phyloP scores from a whole-genome alignment of 2,113 vertebrate genomes.

The Alethe castanea region DNA sequence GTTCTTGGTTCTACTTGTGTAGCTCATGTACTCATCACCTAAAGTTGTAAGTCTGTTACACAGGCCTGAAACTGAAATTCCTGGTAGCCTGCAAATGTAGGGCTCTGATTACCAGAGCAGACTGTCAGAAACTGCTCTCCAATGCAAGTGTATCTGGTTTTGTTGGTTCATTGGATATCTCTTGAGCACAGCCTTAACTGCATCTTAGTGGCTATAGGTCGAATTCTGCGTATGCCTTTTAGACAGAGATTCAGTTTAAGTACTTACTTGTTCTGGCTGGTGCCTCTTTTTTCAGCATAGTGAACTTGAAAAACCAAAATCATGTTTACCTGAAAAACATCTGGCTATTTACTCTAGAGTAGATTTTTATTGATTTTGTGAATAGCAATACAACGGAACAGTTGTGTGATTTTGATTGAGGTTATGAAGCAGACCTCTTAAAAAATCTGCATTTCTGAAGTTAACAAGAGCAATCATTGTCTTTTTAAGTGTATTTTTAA shows the following conservation, averaged over 20 bases:
- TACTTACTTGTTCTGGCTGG: background rate
- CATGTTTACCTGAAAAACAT: background rate
- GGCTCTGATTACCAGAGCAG: background rate
- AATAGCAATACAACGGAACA: background rate
- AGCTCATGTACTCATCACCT: background rate
- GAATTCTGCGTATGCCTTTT: background rate
- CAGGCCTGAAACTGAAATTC: background rate
- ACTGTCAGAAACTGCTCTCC: background rate
- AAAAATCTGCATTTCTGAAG: background rate
- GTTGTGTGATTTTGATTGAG: background rate
- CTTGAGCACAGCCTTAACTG: background rate
- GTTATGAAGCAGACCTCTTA: background rate
- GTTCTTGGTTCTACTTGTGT: background rate
- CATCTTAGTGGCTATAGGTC: background rate
- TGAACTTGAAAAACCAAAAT: background rate
- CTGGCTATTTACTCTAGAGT: background rate
- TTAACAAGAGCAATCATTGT: background rate
- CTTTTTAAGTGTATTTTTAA: background rate
- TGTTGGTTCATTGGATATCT: background rate
- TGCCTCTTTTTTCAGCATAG: background rate
- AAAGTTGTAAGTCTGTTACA: rapidly evolving
- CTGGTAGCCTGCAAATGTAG: background rate
- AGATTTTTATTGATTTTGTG: background rate
- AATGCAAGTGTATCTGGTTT: rapidly evolving
- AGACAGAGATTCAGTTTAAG: background rate